These are phyloP conservation scores for Trachelipus rathkii DNA, from an alignment of 1,140 invertebrate species.

Conservation along the genomic window DNA sequence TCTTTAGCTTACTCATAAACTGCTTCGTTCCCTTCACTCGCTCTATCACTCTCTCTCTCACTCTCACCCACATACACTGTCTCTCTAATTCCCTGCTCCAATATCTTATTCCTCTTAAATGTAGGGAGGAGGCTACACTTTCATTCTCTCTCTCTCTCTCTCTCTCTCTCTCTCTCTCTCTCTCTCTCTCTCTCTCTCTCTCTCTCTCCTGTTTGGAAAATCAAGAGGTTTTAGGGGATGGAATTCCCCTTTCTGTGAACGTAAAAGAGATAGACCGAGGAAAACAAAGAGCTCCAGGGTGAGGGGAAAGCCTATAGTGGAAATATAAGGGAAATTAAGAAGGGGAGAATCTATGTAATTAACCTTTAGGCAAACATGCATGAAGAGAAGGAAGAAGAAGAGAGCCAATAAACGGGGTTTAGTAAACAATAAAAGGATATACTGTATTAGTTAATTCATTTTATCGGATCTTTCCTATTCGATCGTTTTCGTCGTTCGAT, in stretches of 20 bases:
- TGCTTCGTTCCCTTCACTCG: too few species aligned
- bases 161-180: too few species aligned
- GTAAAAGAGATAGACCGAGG: neutral
- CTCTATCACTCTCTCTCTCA: too few species aligned
- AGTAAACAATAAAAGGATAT: neutral
- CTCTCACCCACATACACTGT: too few species aligned
- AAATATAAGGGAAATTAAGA: conserved; percentile 9
- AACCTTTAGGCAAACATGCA: conserved; percentile 6
- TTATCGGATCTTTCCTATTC: neutral
- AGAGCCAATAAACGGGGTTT: neutral
- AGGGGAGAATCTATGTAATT: conserved; percentile 4
- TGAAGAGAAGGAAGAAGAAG: neutral
- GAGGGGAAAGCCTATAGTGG: conserved; percentile 2
- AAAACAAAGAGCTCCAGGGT: conserved; percentile 7
- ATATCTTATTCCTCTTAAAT: too few species aligned
- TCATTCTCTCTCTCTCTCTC: too few species aligned
- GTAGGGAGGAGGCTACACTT: too few species aligned
- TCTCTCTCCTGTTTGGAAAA: neutral
- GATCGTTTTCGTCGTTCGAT: too few species aligned
- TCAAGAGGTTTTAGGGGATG: neutral
- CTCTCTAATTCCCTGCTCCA: too few species aligned
- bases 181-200: neutral
- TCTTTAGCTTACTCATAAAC: too few species aligned
- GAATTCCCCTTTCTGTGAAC: neutral
- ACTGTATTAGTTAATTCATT: neutral